Evolutionary conservation across 1,140 invertebrate genomes (phyloP).

Genomic region (Diachasmimorpha longicaudata): DNA sequence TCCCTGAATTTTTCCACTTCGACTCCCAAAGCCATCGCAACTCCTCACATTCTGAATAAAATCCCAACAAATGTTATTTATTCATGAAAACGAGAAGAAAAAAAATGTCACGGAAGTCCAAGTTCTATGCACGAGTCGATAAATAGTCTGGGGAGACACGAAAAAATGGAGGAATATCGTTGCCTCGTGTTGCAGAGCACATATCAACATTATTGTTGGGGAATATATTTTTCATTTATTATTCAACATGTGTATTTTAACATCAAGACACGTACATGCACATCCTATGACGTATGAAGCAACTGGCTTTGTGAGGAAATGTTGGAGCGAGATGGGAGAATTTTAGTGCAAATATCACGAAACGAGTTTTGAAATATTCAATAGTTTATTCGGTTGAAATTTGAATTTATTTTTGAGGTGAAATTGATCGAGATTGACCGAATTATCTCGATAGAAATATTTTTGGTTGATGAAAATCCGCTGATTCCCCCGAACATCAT

Average conservation of each 20-base stretch:
- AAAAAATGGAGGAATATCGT: neutral
- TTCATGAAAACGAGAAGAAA: neutral
- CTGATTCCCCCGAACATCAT: too few species aligned
- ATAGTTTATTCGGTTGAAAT: too few species aligned
- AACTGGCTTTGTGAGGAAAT: neutral
- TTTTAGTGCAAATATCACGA: too few species aligned
- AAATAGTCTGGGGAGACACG: neutral
- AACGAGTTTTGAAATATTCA: too few species aligned
- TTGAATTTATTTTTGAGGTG: too few species aligned
- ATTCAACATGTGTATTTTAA: slow-evolving; percentile 1
- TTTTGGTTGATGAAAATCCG: too few species aligned
- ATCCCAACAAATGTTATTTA: neutral
- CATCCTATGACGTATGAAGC: slow-evolving; percentile 11
- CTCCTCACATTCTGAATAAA: too few species aligned
- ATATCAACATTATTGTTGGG: neutral
- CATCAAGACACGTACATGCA: neutral
- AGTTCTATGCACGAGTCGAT: neutral
- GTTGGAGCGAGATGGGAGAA: too few species aligned
- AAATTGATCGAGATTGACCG: too few species aligned
- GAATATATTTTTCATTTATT: neutral
- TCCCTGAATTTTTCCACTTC: neutral
- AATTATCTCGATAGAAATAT: too few species aligned
- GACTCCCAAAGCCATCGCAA: too few species aligned
- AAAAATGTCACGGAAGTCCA: neutral
- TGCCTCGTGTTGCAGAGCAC: neutral